Base-by-base conservation (phyloP, 1,140 invertebrate genomes). In the Polypedilum vanderplanki region DNA sequence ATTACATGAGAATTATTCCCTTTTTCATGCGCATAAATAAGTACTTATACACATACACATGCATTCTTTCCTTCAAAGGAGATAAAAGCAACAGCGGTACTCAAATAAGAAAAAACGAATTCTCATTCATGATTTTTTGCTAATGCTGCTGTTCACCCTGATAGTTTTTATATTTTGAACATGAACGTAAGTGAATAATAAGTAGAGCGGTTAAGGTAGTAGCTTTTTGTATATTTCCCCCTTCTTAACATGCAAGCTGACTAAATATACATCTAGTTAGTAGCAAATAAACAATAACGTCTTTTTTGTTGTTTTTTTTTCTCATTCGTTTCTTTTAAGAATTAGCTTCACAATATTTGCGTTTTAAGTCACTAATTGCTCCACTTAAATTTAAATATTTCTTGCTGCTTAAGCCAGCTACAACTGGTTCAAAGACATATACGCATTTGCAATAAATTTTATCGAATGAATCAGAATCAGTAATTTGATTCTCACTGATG, bases 261-360 rank as follows among this genome's bases (percentile, higher is more conserved):
- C n/a, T n/a, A n/a, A n/a, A 57, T 57, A 15, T 15, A 4, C 15
- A 4, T 57, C 46, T 57, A n/a, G 8, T 15, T 57, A 12, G 12
- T 57, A 57, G 46, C 46, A 57, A 57, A 57, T 57, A 57, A 57
- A 57, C 46, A 57, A 57, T 57, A 57, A 57, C n/a, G 46, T 12
- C 46, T 57, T 57, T n/a, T 12, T 57, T 12, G 12, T 57, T 12
- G 4, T 57, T 12, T 57, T 57, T 57, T 57, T 33, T 33, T 57
- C n/a, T 57, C 46, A n/a, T 57, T 12, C n/a, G 46, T 12, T 57
- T 57, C 12, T 57, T 57, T 33, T 5, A 33, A 33, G 24, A 33
- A 33, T n/a, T n/a, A n/a, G 41, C 15, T 46, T 15, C 41, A 46
- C 41, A 46, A 46, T 46, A 46, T 57, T 57, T 57, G 46, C 46